phyloP scores from a whole-genome alignment of 2,888 invertebrate species.

The Epistrophe eligans region DNA sequence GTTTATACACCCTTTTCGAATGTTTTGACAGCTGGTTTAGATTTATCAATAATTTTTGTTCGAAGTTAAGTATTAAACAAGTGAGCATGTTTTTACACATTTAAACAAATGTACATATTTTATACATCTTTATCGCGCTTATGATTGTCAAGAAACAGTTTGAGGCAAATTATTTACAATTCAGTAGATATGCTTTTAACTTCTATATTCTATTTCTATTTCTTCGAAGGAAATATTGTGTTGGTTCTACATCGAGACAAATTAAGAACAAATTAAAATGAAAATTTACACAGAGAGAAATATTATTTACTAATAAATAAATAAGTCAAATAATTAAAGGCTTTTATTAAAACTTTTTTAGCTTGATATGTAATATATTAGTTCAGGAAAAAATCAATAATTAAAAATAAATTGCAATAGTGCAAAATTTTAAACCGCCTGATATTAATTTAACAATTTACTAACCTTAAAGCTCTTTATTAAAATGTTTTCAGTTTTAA shows the following conservation, averaged over 20 bases:
- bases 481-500: no score
- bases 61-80: neutral
- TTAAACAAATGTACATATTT: neutral
- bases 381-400: no score
- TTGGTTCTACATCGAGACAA: neutral
- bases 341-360: no score
- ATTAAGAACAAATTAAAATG: neutral
- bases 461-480: no score
- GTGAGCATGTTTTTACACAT: neutral
- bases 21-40: neutral
- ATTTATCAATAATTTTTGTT: constrained; percentile 5
- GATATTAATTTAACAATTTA: no score
- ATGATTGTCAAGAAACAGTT: neutral
- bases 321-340: no score
- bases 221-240: neutral
- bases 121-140: neutral
- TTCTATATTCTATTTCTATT: neutral
- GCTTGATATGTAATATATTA: no score
- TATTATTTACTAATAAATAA: no score
- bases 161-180: neutral
- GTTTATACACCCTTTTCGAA: neutral
- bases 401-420: no score
- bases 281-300: neutral
- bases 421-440: no score
- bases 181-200: neutral